Evolutionary conservation across 2,797 vertebrate genomes (phyloP), one percentile per base, ranked within the genome.

Genomic region (Sebastes diaconus): DNA sequence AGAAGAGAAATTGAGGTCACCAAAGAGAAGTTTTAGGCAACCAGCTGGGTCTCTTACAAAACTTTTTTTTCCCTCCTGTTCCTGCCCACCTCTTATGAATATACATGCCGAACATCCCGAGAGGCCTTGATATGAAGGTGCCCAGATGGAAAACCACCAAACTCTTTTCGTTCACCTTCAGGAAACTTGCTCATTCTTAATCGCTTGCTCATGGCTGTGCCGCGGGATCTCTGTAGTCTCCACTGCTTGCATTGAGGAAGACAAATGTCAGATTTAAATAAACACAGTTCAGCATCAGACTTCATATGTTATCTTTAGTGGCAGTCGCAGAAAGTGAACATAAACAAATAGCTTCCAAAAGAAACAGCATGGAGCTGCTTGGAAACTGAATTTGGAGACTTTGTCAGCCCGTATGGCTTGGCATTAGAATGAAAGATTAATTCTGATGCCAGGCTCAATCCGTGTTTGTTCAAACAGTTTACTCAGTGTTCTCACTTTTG

Each of bases 91-190:
- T 83, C 87, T 94, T 93, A 95, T 95, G 94, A 96, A 96, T 96
- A 96, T 93, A 95, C 94, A 95, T 95, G 92, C 80, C 30, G 52
- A 87, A 75, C 57, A 50, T 94, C 94, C 92, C 94, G 71, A 70
- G 92, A 92, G 94, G 87, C 84, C 79, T 80, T 91, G 64, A 84
- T 87, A 93, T 92, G 91, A 92, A 92, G 90, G 92, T 91, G 92
- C 89, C 94, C 94, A 94, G 94, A 95, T 95, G 95, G 95, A 94
- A 94, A 94, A 92, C 74, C 83, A 87, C 88, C 87, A 86, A 90
- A 90, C 90, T 92, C 84, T 92, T 92, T 89, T 86, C 72, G 82
- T 93, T 95, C 94, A 96, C 95, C 95, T 95, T 94, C 92, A 92
- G 82, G 82, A 93, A 87, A 81, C 75, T 81, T 84, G 68, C 89